Evolutionary conservation across 2,797 vertebrate species (phyloP), one percentile per base, ranked within the genome.

Genomic region (Tragelaphus oryx): DNA sequence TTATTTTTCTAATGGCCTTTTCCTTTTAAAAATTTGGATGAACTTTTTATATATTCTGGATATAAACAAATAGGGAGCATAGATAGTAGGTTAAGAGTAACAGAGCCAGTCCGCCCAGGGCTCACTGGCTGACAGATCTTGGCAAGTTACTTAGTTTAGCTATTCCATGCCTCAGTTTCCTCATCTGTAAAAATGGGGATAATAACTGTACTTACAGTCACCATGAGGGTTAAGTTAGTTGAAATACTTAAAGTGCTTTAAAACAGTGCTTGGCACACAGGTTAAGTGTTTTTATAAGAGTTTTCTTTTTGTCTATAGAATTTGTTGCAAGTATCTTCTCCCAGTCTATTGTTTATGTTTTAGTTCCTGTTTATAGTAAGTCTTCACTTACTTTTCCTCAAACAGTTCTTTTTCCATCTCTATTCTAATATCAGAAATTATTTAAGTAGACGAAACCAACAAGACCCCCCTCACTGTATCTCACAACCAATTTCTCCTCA

Each of bases 401-500:
- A 68, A 81, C 8, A 89, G 44, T 71, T 94, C 46, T 92, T 96
- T 95, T 80, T 83, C 57, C 41, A 91, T 52, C 57, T 85, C 62
- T 97, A 57, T 50, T 93, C 52, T 85, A 82, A 24, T 30, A 84
- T 41, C 33, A 80, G 28, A 88, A 80, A 92, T 87, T 84, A 90
- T 24, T 8, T 80, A 94, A 87, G 17, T 33, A 95, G n/a, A 88
- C 28, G 22, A 95, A 92, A 93, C 50, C 48, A 94, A 94, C 17
- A 94, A 84, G 48, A 87, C 17, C 76, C 50, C 6, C 62, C n/a
- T 96, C 46, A 78, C 20, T 82, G 41, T 52, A n/a, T 88, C 82
- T 76, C 89, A 93, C 68, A 85, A 88, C 80, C 83, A 95, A 95
- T n/a, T 86, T 74, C 79, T 92, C 24, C 54, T 88, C 28, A 93